Conservation (phyloP, 2,113 vertebrate genomes). For the Neodontobutis hainanensis region DNA sequence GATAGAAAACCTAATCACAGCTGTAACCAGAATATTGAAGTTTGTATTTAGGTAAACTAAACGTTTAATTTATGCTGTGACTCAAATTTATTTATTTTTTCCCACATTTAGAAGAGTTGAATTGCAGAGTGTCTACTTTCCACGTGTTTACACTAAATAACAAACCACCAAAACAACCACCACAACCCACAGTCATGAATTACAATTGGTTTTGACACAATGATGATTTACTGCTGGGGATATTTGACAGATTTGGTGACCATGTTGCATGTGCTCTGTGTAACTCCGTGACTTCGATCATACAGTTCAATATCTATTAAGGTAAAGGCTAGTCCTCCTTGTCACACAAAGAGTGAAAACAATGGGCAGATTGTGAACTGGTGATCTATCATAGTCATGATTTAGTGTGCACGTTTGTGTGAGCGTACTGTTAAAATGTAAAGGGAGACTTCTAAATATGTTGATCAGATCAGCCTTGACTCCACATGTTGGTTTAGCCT, state of each 20-base stretch:
- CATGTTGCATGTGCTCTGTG: neutral
- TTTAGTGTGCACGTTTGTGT: neutral
- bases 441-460: neutral
- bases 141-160: slow-evolving; percentile 3
- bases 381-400: slow-evolving; percentile 2
- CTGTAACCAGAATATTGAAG: neutral
- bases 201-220: neutral
- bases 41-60: neutral
- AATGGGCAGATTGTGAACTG: slow-evolving; percentile 14
- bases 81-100: neutral
- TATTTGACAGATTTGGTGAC: neutral
- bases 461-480: neutral
- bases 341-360: slow-evolving; percentile 20
- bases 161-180: neutral
- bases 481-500: neutral
- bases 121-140: slow-evolving; percentile 1
- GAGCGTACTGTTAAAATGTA: neutral
- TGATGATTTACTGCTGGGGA: neutral
- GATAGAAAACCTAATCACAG: neutral
- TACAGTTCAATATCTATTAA: slow-evolving; percentile 14
- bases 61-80: neutral
- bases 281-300: slow-evolving; percentile 1
- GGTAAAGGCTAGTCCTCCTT: neutral
- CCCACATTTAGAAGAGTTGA: neutral
- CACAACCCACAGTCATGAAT: neutral